Conservation (phyloP, 2,113 vertebrate species). For the Camelus bactrianus region DNA sequence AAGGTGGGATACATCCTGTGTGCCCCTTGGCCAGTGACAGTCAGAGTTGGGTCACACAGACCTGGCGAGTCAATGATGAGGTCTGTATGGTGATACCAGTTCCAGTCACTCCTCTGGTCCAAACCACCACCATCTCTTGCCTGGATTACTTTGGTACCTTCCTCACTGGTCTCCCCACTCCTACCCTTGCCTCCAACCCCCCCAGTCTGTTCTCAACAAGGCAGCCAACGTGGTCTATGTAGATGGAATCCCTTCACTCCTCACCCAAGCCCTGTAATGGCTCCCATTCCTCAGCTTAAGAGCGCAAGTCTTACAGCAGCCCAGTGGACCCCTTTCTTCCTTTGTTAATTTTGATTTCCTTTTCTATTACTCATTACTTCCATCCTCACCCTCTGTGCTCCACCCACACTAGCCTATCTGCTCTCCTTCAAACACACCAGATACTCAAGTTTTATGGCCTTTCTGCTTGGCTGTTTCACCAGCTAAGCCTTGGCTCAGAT, state of each 20-base stretch:
- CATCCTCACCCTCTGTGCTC: neutral
- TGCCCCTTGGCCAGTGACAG: neutral
- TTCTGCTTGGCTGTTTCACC: neutral
- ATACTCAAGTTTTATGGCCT: neutral
- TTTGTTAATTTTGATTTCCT: neutral
- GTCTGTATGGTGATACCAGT: neutral
- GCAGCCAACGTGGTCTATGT: neutral
- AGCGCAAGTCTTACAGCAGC: neutral
- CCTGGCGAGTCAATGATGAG: neutral
- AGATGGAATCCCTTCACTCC: neutral
- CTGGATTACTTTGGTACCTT: neutral
- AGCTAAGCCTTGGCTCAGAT: neutral
- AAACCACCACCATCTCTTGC: neutral
- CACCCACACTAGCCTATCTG: neutral
- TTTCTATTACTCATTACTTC: neutral
- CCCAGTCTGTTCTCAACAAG: neutral
- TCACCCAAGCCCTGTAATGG: neutral
- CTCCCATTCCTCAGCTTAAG: neutral
- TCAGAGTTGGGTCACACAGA: neutral
- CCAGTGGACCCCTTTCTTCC: neutral
- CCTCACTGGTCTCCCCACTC: neutral
- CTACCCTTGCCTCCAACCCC: neutral
- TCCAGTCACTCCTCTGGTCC: neutral
- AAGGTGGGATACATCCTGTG: neutral
- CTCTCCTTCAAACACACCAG: neutral